A percentile compares a stretch with the other conserved stretches of the same genome.
These are phyloP conservation scores for Procambarus virginalis DNA, from an alignment of 1,140 invertebrate genomes.

Conservation along the genomic window DNA sequence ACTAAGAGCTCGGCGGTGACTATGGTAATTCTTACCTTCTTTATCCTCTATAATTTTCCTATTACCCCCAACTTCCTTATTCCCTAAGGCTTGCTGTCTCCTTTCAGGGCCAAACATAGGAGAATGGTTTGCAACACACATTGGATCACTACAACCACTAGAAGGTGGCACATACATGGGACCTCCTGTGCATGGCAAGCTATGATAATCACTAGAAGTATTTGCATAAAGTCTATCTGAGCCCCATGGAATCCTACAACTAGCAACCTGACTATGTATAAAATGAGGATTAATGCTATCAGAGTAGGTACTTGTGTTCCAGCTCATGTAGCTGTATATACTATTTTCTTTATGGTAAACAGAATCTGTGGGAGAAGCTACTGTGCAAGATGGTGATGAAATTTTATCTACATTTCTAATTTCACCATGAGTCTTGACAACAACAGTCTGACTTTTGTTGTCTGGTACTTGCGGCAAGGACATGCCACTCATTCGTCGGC, in stretches of 20 bases:
- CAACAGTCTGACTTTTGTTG: conserved; percentile 10
- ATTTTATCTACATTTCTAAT: conserved; percentile 17
- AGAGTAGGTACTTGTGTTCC: conserved; percentile 17
- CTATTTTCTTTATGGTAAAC: conserved; percentile 24
- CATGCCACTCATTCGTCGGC: conserved; percentile 14
- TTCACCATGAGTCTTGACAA: conserved; percentile 5
- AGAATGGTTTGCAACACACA: conserved; percentile 24
- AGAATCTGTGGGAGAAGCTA: background rate
- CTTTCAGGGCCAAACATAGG: background rate
- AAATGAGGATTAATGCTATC: conserved; percentile 21
- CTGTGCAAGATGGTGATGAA: conserved; percentile 5
- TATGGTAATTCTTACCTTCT: conserved; percentile 13
- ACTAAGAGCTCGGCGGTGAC: conserved; percentile 53
- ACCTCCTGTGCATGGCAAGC: conserved; percentile 26
- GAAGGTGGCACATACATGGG: conserved; percentile 10
- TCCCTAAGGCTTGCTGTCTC: conserved; percentile 19
- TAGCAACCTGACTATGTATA: conserved; percentile 10
- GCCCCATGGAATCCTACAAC: conserved; percentile 24
- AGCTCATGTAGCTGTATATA: conserved; percentile 21
- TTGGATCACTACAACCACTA: conserved; percentile 26
- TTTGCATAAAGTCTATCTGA: conserved; percentile 27
- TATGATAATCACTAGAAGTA: conserved; percentile 30
- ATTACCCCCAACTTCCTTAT: background rate
- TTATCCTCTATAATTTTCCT: conserved; percentile 6
- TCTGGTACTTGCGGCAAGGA: conserved; percentile 21